Evolutionary conservation across 2,888 invertebrate species (phyloP), one percentile per base, ranked within the genome.

Genomic region (Andrena bucephala): DNA sequence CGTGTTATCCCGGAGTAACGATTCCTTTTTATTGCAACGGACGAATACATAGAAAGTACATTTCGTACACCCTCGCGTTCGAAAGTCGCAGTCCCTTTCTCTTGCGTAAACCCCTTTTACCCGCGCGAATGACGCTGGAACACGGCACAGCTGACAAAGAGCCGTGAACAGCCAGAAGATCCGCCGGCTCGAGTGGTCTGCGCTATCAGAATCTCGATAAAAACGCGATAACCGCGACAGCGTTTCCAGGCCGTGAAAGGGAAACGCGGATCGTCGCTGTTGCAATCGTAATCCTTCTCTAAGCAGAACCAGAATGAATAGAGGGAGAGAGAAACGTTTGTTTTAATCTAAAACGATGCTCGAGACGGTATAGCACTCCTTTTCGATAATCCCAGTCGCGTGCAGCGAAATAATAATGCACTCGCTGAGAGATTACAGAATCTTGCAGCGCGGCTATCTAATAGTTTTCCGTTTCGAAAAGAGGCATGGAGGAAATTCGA

Each of bases 121-220:
- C 20, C 29, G 36, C 62, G n/a, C 36, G 62, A 33, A 36, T 50
- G 63, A 31, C 20, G 48, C 29, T 50, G 48, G 63, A 36, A 50
- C 29, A 50, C 48, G 65, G 27, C 36, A 65, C 24, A 36, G 42
- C 60, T 62, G 54, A 62, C 72, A 66, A 71, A 76, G 72, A 67
- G 57, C 33, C 31, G 29, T 36, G 66, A 66, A 50, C 50, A 31
- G 50, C 50, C 50, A n/a, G 42, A n/a, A 27, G 24, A 57, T 57
- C 57, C 57, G 24, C 57, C 57, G 42, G 10, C 50, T 73, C 66
- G 59, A 66, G 59, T 66, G 73, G 36, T 67, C 65, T 72, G 33
- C 65, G 65, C 48, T 73, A 77, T 77, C 65, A 24, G 65, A 66
- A 60, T 73, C 50, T 60, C 77, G 77, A 77, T 77, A 77, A 77